Evolutionary conservation across 2,113 vertebrate species (phyloP), one percentile per base, ranked within the genome.

Genomic region (Genyomyrus donnyi): DNA sequence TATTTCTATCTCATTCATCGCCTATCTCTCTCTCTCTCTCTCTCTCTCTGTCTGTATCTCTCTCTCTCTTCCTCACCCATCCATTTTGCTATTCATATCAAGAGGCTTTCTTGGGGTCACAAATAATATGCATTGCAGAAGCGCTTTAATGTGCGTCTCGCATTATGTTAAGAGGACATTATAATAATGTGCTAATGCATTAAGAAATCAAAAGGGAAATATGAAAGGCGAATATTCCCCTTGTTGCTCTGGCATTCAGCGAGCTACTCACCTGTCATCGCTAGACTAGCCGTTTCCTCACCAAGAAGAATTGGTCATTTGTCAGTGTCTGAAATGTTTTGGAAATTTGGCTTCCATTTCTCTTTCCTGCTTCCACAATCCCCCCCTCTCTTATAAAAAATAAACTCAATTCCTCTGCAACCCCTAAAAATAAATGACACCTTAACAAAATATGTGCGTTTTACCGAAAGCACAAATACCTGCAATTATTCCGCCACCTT

Each of bases 41-140:
- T 35, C 90, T 90, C 93, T 88, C 91, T 91, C 70, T 49, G 90
- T 90, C 84, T 91, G 89, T 92, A 15, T 80, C 89, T n/a, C 35
- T 88, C 31, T 80, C 39, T 19, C 42, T 46, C 83, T 42, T 13
- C 45, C 42, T 85, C 83, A n/a, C 45, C 11, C 90, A n/a, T 90
- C 93, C 88, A 90, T 91, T 84, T 46, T 92, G 89, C 85, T 91
- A 89, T 93, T 85, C 84, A 90, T 90, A 91, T 94, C 91, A 91
- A 66, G 91, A 85, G 19, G 10, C 83, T 85, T 46, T 85, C 35
- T 85, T 85, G 45, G 83, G 21, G n/a, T 85, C 45, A 48, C 39
- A 85, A 48, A 85, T 48, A 85, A 48, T 85, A 45, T 46, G 83
- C 83, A 85, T 48, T 48, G 24, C 83, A 39, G 39, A 85, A 46